phyloP scores from a whole-genome alignment of 1,140 invertebrate genomes.

The Hesperophylax magnus region DNA sequence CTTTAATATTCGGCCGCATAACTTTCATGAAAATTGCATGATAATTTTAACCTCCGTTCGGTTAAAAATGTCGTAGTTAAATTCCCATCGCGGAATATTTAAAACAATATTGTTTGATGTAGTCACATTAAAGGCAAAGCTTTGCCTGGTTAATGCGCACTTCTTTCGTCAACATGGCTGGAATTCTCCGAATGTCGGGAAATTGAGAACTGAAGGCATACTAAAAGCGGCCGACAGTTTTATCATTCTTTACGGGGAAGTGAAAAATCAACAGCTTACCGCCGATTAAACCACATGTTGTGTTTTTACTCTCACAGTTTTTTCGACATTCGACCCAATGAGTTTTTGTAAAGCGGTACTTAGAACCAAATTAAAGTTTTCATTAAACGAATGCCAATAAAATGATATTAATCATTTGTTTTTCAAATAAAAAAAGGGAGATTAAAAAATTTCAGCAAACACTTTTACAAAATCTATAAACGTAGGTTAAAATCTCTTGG shows the following conservation, averaged over 20 bases:
- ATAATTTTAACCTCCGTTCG: neutral
- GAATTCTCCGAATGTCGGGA: conserved; percentile 1
- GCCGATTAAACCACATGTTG: too few species aligned
- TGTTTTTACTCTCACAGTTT: too few species aligned
- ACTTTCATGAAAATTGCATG: neutral
- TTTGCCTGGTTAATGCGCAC: conserved; percentile 4
- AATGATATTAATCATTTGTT: too few species aligned
- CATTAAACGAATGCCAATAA: too few species aligned
- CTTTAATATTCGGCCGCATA: neutral
- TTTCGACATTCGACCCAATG: too few species aligned
- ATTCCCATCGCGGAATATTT: conserved; percentile 17
- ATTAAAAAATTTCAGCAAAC: too few species aligned
- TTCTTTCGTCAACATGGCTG: conserved; percentile 6
- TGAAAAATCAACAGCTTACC: too few species aligned
- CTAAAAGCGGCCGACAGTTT: neutral
- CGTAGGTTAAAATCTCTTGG: too few species aligned
- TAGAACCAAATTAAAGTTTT: too few species aligned
- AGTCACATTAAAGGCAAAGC: conserved; percentile 17
- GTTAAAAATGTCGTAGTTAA: neutral
- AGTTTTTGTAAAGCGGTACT: too few species aligned
- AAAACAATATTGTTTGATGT: conserved; percentile 28
- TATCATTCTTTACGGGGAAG: neutral
- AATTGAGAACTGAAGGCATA: neutral
- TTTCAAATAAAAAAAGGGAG: too few species aligned
- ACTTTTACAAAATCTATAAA: too few species aligned